Evolutionary conservation across 1,140 invertebrate genomes (phyloP), one percentile per base, ranked within the genome.

Genomic region (Zophobas morio): DNA sequence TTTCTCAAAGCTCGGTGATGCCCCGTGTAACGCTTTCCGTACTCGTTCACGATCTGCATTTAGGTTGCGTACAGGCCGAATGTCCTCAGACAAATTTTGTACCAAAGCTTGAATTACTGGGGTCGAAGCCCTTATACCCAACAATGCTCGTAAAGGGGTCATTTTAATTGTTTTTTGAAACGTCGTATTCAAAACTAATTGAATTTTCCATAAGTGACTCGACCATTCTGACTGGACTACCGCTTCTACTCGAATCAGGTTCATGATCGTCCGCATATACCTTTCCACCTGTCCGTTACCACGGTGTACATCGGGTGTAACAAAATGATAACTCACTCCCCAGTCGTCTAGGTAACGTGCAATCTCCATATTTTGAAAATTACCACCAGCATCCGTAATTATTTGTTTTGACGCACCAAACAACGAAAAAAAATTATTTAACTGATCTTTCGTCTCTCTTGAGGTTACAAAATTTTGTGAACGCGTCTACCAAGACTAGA

Each of bases 251-350:
- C 76, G 42, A 2, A 83, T 33, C 72, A 83, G 70, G 49, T 84
- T 46, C 42, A 46, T 46, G 42, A 46, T 46, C 42, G 42, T 46
- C 32, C 79, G 32, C 82, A 84, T 83, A 33, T 84, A 51, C 3
- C 84, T 47, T 71, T 85, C 84, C 1, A 82, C 81, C 70, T 85
- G 84, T 0, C 84, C 84, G 20, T 85, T 84, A 6, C 78, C 80
- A 74, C 82, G 72, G 56, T 81, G 81, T 53, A 82, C 75, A 40
- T 79, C 78, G 8, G 57, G 54, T 3, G 83, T 80, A 5, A 74
- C 66, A 6, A 39, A 32, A 71, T 74, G 71, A 77, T 77, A 54
- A 37, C 60, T 1, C 37, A 79, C 53, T 3, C 54, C 39, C 56
- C 57, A 63, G 40, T 56, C 39, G n/a, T 70, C 63, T 33, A n/a